Evolutionary conservation across 2,888 invertebrate genomes (phyloP).

Genomic region (Galeruca laticollis): DNA sequence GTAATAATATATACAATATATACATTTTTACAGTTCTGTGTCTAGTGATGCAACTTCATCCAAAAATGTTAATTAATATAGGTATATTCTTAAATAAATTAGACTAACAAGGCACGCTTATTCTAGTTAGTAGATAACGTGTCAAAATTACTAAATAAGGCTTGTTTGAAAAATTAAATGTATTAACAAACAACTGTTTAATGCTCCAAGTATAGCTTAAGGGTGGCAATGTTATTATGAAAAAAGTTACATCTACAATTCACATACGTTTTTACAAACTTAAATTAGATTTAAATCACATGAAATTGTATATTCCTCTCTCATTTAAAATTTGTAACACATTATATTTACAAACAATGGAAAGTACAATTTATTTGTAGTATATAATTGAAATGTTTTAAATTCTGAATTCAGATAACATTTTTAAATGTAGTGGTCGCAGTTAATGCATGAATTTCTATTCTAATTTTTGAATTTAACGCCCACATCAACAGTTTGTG

Average conservation of each 20-base stretch:
- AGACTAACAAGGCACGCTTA: conserved; percentile 31
- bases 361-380: conserved; percentile 24
- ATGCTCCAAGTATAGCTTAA: background rate
- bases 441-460: background rate
- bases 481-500: too few relatives aligned
- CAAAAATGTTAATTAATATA: background rate
- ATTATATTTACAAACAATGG: conserved; percentile 33
- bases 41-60: conserved; percentile 8
- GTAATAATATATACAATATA: conserved; percentile 34
- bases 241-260: background rate
- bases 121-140: conserved; percentile 15
- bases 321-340: conserved; percentile 30
- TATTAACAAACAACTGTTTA: background rate
- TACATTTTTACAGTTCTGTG: conserved; percentile 26
- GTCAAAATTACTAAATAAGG: background rate
- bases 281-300: conserved; percentile 32
- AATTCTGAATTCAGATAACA: background rate
- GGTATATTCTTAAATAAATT: conserved; percentile 19
- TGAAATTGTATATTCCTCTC: conserved; percentile 22
- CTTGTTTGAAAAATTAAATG: background rate
- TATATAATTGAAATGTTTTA: conserved; percentile 20
- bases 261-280: conserved; percentile 24
- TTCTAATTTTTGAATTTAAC: too few relatives aligned
- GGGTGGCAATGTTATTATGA: conserved; percentile 1
- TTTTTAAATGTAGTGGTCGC: background rate